Base-by-base conservation (phyloP, 2,113 vertebrate species). In the Gobiocypris rarus region DNA sequence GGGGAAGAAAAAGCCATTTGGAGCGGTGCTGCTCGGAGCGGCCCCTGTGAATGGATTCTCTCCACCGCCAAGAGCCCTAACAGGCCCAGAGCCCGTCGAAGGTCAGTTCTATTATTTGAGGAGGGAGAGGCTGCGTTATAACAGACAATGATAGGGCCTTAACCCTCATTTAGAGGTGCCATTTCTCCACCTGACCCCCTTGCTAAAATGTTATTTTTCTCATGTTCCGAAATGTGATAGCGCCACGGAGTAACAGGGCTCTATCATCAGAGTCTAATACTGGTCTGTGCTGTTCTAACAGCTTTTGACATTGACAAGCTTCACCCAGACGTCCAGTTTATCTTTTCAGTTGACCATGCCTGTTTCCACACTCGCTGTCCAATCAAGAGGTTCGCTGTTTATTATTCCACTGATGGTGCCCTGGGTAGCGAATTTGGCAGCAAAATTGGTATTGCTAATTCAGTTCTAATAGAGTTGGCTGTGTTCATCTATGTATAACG, bases 101-200 rank as follows among this genome's bases (percentile, higher is more conserved):
- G 95, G 95, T 96, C 96, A 94, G 78, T 87, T 78, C 87, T 92
- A 94, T 94, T 94, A 96, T 95, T 95, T 95, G 94, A 96, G 90
- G 89, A 94, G 94, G 94, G 91, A 90, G 93, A 93, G 94, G 92
- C 94, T 93, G 89, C 91, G 84, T 86, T 91, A 84, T 89, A 92
- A 93, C 94, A 95, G 95, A 93, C 91, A 92, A 93, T 96, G 94
- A 95, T 90, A 93, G 93, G 94, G 94, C 95, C 95, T 95, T 92
- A 95, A 95, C 94, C 92, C 92, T 95, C 94, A 93, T 96, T 94
- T 88, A 13, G 75, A 87, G 90, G 89, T 95, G 94, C 94, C 93
- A 93, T 91, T 95, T 95, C 94, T 95, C 96, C 96, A 95, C 96
- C 92, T 89, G 85, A 94, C 93, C 90, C 92, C 88, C 89, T 90